A percentile compares a stretch with the other conserved stretches of the same genome.
Conservation (phyloP, 92 coral and sea anemone genomes). For the Scolanthus callimorphus region DNA sequence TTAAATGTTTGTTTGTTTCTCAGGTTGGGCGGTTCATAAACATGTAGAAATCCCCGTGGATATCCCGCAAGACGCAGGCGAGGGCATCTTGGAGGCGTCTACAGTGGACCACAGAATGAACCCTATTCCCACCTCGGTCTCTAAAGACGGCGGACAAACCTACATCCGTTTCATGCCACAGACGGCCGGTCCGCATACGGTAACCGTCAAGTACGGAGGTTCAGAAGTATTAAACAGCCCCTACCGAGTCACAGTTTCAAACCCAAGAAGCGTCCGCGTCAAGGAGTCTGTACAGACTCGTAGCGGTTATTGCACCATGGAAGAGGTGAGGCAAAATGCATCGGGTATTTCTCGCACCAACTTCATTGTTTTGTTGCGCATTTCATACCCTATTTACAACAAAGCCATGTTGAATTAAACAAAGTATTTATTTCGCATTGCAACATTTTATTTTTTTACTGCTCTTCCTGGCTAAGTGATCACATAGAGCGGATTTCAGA, state of each 20-base stretch:
- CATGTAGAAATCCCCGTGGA: conserved; percentile 91
- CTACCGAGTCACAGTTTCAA: conserved; percentile 41
- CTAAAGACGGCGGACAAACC: conserved; percentile 77
- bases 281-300: conserved; percentile 55
- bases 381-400: too few species aligned
- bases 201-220: conserved; percentile 60
- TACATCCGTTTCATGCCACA: conserved; percentile 75
- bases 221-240: conserved; percentile 76
- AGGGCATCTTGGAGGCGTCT: conserved; percentile 79
- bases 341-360: too few species aligned
- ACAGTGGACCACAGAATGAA: conserved; percentile 73
- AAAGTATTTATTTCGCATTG: too few species aligned
- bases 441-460: too few species aligned
- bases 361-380: too few species aligned
- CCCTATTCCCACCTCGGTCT: conserved; percentile 69
- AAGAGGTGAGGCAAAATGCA: conserved; percentile 50
- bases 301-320: conserved; percentile 47
- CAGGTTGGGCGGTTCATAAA: conserved; percentile 42
- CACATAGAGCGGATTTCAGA: too few species aligned
- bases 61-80: conserved; percentile 90
- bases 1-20: too few species aligned
- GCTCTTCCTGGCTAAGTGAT: too few species aligned
- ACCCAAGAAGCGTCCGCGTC: conserved; percentile 63
- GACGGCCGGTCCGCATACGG: conserved; percentile 56
- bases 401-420: too few species aligned